phyloP scores from a whole-genome alignment of 2,113 vertebrate species.

The Galeopterus variegatus region DNA sequence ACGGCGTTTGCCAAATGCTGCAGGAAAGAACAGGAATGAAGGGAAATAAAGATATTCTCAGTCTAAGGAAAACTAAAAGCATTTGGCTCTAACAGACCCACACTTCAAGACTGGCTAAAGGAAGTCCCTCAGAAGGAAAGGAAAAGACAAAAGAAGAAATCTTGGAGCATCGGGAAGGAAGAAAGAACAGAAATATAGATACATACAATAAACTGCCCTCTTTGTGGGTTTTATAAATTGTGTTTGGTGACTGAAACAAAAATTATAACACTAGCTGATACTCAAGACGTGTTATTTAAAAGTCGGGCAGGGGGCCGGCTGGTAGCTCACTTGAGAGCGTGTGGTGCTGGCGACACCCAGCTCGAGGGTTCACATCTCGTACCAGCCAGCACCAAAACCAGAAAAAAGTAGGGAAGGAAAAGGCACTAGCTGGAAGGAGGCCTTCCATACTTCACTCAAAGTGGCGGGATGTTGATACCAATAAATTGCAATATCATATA shows the following conservation, averaged over 20 bases:
- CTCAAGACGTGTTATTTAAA: not conserved
- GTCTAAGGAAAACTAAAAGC: not conserved
- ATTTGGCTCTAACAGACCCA: not conserved
- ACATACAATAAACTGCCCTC: not conserved
- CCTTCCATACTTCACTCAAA: not conserved
- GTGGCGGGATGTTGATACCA: not conserved
- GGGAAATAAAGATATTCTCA: conserved; percentile 22
- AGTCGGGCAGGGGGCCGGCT: too few species aligned
- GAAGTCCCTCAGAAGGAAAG: conserved; percentile 41
- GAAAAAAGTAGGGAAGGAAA: not conserved
- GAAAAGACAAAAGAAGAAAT: not conserved
- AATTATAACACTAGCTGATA: not conserved
- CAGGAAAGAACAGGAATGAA: not conserved
- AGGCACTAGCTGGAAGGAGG: not conserved
- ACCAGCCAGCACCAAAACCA: too few species aligned
- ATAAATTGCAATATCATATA: not conserved
- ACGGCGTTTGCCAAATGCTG: not conserved
- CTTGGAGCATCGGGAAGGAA: not conserved
- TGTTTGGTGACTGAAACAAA: not conserved
- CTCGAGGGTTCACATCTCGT: too few species aligned
- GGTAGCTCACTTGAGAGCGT: too few species aligned
- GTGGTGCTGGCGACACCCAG: too few species aligned
- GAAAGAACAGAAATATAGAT: not conserved
- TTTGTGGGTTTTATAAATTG: not conserved
- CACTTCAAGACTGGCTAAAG: not conserved